Conservation (phyloP, 2,888 invertebrate species). For the Panopea generosa region DNA sequence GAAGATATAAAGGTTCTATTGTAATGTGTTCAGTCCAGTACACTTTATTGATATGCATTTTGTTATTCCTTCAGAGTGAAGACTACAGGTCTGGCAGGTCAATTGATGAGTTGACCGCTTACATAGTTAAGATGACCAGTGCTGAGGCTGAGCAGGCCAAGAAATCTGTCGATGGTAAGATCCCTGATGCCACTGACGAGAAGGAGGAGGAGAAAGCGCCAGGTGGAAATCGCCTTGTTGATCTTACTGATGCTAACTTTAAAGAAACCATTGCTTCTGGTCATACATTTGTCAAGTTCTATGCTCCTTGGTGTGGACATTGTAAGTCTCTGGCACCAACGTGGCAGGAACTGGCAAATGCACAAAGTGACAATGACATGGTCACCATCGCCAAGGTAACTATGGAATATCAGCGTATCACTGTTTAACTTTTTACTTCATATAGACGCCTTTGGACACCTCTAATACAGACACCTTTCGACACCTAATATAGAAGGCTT, state of each 20-base stretch:
- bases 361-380: conserved; percentile 89
- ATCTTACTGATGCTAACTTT: conserved; percentile 91
- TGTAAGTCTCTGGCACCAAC: conserved; percentile 93
- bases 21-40: too few relatives aligned
- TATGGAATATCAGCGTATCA: not conserved
- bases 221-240: conserved; percentile 6
- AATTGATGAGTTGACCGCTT: not conserved
- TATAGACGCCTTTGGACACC: too few relatives aligned
- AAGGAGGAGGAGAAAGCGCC: too few relatives aligned
- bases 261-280: conserved; percentile 90
- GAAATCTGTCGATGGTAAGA: conserved; percentile 40
- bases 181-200: not conserved
- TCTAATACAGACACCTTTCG: too few relatives aligned
- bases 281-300: conserved; percentile 95
- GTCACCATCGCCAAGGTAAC: conserved; percentile 90
- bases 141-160: conserved; percentile 3
- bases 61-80: not conserved
- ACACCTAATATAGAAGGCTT: too few relatives aligned
- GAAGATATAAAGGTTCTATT: too few relatives aligned
- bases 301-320: conserved; percentile 96
- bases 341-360: conserved; percentile 93
- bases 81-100: not conserved
- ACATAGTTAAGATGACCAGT: not conserved
- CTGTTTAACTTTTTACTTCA: not conserved
- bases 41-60: too few relatives aligned